phyloP scores from a whole-genome alignment of 2,113 vertebrate species.

The Amphiprion percula region DNA sequence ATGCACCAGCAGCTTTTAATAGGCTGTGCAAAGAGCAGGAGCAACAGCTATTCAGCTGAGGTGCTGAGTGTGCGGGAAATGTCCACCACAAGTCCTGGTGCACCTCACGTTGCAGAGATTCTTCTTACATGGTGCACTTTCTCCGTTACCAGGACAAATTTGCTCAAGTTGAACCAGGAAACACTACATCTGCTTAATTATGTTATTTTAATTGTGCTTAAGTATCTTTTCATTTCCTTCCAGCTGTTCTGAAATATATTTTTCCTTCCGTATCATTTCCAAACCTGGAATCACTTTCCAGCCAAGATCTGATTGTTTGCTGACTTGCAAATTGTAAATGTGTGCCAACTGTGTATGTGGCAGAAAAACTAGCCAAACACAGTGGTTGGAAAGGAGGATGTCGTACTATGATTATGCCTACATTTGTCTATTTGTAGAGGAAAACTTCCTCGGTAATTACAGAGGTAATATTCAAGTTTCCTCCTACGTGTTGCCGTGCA shows the following conservation, averaged over 20 bases:
- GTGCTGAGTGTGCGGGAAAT: conserved; percentile 70
- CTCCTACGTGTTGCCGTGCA: conserved; percentile 22
- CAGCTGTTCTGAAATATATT: not conserved
- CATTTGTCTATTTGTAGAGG: conserved; percentile 52
- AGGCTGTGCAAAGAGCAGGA: conserved; percentile 51
- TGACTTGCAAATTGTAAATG: conserved; percentile 22
- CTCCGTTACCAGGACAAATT: conserved; percentile 1
- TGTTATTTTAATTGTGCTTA: not conserved
- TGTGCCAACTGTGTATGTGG: conserved; percentile 31
- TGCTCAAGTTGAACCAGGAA: no score
- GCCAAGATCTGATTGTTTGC: no score
- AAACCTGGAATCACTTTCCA: not conserved
- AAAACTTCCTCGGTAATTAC: conserved; percentile 65
- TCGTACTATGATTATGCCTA: conserved; percentile 42
- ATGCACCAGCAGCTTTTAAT: conserved; percentile 61
- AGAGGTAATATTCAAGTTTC: conserved; percentile 51
- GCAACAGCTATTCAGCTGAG: conserved; percentile 36
- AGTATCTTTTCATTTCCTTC: not conserved
- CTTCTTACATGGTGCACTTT: not conserved
- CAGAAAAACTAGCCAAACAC: conserved; percentile 37
- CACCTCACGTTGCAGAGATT: conserved; percentile 17
- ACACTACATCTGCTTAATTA: not conserved
- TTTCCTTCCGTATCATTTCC: no score
- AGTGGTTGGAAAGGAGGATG: conserved; percentile 55
- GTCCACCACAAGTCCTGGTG: conserved; percentile 33